These are phyloP conservation scores for Ambastaia sidthimunki DNA, from an alignment of 2,797 vertebrate species.

Conservation along the genomic window DNA sequence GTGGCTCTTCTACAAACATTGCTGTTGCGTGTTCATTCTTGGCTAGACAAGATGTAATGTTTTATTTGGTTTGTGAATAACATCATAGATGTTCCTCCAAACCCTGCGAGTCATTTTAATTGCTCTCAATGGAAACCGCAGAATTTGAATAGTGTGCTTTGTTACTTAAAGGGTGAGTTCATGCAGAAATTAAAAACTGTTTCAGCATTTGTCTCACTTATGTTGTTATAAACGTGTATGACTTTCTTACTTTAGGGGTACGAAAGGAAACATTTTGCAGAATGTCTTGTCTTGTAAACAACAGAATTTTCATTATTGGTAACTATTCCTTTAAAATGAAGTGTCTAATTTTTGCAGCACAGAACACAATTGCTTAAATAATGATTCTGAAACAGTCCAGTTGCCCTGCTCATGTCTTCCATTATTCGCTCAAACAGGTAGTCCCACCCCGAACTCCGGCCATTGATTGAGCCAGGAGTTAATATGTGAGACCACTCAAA, in stretches of 20 bases:
- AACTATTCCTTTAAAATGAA: neutral
- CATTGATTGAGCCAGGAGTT: conserved; percentile 1
- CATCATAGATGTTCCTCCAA: neutral
- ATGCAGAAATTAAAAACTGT: too few relatives aligned
- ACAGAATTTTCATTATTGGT: neutral
- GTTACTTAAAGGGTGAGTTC: neutral
- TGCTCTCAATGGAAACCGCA: neutral
- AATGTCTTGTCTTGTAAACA: neutral
- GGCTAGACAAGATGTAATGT: neutral
- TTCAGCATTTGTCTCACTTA: too few relatives aligned
- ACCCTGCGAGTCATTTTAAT: neutral
- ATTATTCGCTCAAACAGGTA: neutral
- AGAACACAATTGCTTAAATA: too few relatives aligned
- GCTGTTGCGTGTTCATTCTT: neutral
- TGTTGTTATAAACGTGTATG: neutral
- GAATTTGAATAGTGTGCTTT: neutral
- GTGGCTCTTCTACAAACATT: neutral
- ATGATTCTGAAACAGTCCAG: neutral
- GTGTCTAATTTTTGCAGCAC: neutral
- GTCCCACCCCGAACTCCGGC: neutral
- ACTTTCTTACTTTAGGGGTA: neutral
- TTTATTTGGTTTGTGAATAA: conserved; percentile 13
- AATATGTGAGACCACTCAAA: neutral
- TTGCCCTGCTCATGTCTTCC: neutral
- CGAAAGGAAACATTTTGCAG: neutral